Conservation (phyloP, 2,888 invertebrate genomes). For the Mythimna lalbum region DNA sequence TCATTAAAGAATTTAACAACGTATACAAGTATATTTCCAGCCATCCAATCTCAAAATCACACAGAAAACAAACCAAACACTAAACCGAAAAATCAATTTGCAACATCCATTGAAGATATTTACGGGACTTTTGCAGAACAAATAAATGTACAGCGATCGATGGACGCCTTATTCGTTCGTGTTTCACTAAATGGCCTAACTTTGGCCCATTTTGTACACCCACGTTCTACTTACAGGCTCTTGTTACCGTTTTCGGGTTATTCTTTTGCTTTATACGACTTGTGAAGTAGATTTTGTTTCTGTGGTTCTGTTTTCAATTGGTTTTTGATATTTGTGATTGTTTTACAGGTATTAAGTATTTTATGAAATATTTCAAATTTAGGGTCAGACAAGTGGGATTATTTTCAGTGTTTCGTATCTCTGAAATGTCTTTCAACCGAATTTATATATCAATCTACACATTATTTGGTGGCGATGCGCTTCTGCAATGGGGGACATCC, state of each 20-base stretch:
- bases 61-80: conserved; percentile 30
- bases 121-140: conserved; percentile 62
- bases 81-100: conserved; percentile 56
- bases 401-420: background rate
- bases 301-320: conserved; percentile 30
- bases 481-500: no score
- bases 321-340: conserved; percentile 7
- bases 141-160: conserved; percentile 59
- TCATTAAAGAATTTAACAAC: background rate
- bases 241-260: conserved; percentile 61
- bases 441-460: no score
- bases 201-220: conserved; percentile 60
- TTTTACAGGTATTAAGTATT: background rate
- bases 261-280: conserved; percentile 46
- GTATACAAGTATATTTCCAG: background rate
- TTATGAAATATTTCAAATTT: background rate
- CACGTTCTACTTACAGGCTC: conserved; percentile 61
- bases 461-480: no score
- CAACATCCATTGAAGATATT: conserved; percentile 64
- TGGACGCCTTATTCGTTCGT: conserved; percentile 55
- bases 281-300: conserved; percentile 42
- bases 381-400: background rate
- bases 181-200: conserved; percentile 62
- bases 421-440: background rate
- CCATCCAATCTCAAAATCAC: conserved; percentile 9